Percentiles rank a stretch among this genome's conserved stretches.
Evolutionary conservation across 2,797 vertebrate genomes (phyloP).

Genomic region (Catamblyrhynchus diadema): DNA sequence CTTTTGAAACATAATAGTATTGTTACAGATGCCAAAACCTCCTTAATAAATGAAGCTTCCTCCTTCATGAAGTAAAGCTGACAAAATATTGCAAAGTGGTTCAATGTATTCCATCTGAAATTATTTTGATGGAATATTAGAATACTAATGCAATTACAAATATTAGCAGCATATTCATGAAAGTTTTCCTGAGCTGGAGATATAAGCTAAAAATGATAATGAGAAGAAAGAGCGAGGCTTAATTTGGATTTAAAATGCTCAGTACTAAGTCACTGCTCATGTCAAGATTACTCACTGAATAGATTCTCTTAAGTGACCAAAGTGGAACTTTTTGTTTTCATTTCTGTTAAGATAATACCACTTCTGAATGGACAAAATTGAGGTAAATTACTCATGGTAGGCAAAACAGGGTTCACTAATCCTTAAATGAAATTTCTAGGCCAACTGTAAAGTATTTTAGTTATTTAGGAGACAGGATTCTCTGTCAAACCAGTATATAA

Average conservation of each 20-base stretch:
- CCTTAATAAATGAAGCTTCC: neutral
- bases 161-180: neutral
- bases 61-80: neutral
- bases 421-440: slow-evolving; percentile 31
- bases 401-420: slow-evolving; percentile 40
- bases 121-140: neutral
- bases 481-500: neutral
- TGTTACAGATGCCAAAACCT: neutral
- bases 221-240: neutral
- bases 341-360: slow-evolving; percentile 17
- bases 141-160: slow-evolving; percentile 18
- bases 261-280: neutral
- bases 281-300: neutral
- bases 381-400: slow-evolving; percentile 26
- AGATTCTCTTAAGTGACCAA: slow-evolving; percentile 18
- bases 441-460: neutral
- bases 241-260: slow-evolving; percentile 39
- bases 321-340: slow-evolving; percentile 8
- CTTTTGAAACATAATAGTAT: neutral
- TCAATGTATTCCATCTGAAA: neutral
- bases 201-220: slow-evolving; percentile 5
- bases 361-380: slow-evolving; percentile 1
- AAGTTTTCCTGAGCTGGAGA: neutral
- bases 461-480: neutral
- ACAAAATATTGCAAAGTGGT: neutral